Evolutionary conservation across 2,888 invertebrate species (phyloP).

Genomic region (Nebria salina): DNA sequence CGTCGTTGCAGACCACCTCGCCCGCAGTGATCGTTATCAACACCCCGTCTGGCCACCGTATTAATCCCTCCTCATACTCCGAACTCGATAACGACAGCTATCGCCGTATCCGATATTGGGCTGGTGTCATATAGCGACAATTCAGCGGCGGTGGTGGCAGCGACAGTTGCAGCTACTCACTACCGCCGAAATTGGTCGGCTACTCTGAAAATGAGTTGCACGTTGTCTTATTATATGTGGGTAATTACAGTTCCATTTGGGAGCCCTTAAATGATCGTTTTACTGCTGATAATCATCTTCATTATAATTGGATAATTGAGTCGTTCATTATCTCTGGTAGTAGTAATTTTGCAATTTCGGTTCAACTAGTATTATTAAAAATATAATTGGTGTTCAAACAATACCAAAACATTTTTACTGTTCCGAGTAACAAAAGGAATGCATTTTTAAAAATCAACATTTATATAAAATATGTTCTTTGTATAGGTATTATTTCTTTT

Average conservation of each 20-base stretch:
- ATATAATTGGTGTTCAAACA: neutral
- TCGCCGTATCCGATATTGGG: neutral
- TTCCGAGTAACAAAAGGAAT: too few species aligned
- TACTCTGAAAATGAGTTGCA: neutral
- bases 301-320: slow-evolving; percentile 1
- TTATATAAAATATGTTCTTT: too few species aligned
- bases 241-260: neutral
- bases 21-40: slow-evolving; percentile 17
- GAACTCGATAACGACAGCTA: neutral
- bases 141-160: neutral
- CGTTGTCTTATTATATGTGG: slow-evolving; percentile 1
- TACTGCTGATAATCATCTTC: neutral
- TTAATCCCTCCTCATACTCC: neutral
- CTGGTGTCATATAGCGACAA: neutral
- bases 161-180: neutral
- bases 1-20: slow-evolving; percentile 22
- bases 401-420: too few species aligned
- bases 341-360: neutral
- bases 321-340: neutral
- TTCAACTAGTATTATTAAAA: neutral
- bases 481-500: too few species aligned
- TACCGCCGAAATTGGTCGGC: neutral
- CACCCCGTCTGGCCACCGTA: neutral
- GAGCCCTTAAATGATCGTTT: neutral
- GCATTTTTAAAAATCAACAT: too few species aligned